Evolutionary conservation across 2,113 vertebrate species (phyloP).

Genomic region (Oncorhynchus tshawytscha): DNA sequence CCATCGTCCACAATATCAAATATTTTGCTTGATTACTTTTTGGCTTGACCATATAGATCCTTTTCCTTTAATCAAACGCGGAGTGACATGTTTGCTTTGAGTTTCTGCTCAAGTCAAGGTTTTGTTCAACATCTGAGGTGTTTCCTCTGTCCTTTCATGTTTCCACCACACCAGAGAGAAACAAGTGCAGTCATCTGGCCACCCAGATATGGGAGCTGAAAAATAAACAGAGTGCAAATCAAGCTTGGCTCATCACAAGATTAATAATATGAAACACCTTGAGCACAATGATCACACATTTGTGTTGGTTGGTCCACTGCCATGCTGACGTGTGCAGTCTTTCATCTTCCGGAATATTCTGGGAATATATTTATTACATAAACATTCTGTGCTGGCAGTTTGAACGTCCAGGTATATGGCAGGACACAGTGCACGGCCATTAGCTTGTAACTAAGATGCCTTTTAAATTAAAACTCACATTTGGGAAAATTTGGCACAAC

Average conservation of each 20-base stretch:
- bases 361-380: slow-evolving; percentile 12
- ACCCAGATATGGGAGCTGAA: slow-evolving; percentile 19
- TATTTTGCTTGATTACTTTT: slow-evolving; percentile 18
- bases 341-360: neutral
- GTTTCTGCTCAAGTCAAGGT: slow-evolving; percentile 23
- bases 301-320: slow-evolving; percentile 24
- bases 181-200: slow-evolving; percentile 19
- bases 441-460: neutral
- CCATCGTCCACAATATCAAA: slow-evolving; percentile 3
- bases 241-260: slow-evolving; percentile 14
- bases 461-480: slow-evolving; percentile 18
- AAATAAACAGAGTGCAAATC: slow-evolving; percentile 24
- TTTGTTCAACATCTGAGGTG: slow-evolving; percentile 12
- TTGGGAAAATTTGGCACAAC: slow-evolving; percentile 25
- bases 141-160: slow-evolving; percentile 10
- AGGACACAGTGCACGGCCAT: neutral
- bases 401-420: slow-evolving; percentile 10
- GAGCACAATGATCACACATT: slow-evolving; percentile 9
- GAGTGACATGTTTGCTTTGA: slow-evolving; percentile 4
- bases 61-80: slow-evolving; percentile 8
- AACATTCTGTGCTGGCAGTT: neutral
- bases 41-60: slow-evolving; percentile 1
- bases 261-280: slow-evolving; percentile 31
- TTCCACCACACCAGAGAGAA: slow-evolving; percentile 17
- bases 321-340: slow-evolving; percentile 6